Evolutionary conservation across 2,113 vertebrate species (phyloP).

Genomic region (Telmatochromis sp.): DNA sequence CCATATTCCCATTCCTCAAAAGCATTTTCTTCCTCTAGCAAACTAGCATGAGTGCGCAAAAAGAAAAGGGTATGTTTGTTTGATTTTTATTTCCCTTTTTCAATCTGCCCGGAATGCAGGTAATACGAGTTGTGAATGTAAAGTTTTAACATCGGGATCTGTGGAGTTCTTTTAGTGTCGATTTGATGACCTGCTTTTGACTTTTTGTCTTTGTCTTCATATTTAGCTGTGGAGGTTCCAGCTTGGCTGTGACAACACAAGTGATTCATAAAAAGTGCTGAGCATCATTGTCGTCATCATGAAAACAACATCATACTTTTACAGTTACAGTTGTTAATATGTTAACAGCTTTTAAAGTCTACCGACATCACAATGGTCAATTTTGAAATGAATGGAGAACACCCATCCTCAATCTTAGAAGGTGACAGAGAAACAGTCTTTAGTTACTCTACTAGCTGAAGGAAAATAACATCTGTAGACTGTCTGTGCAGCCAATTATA

Average conservation of each 20-base stretch:
- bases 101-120: background rate
- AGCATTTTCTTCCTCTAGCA: background rate
- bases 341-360: background rate
- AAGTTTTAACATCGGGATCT: background rate
- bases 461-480: slow-evolving; percentile 58
- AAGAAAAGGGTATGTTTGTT: background rate
- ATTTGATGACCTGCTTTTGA: background rate
- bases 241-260: background rate
- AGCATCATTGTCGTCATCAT: background rate
- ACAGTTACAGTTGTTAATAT: background rate
- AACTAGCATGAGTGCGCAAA: background rate
- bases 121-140: background rate
- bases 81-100: background rate
- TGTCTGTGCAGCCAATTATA: slow-evolving; percentile 57
- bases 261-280: background rate
- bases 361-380: background rate
- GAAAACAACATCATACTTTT: background rate
- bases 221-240: background rate
- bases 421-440: slow-evolving; percentile 52
- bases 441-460: slow-evolving; percentile 45
- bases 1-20: background rate
- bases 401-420: slow-evolving; percentile 10
- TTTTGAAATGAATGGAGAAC: background rate
- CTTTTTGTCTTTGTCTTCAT: background rate
- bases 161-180: background rate